Conservation (phyloP, 2,888 invertebrate genomes). For the Pachliopta kotzebuea region DNA sequence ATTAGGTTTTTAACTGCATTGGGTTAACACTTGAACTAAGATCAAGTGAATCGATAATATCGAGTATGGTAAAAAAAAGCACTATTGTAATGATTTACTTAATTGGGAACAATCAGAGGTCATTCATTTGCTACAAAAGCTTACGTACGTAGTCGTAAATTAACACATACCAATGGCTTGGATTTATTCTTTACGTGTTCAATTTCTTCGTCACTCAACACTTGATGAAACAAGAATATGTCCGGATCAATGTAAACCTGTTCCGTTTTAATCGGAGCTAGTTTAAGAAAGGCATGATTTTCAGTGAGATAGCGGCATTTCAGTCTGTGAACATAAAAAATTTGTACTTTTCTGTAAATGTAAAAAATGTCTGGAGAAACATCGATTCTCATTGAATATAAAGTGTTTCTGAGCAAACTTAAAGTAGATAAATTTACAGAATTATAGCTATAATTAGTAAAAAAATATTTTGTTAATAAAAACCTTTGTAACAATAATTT, state of each 20-base stretch:
- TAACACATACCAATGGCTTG: background rate
- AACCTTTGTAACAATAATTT: no score
- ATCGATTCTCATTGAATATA: background rate
- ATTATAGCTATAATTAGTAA: no score
- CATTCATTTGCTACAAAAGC: no score
- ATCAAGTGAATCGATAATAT: no score
- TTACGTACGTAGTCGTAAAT: background rate
- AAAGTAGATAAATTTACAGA: no score
- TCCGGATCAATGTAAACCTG: conserved; percentile 90
- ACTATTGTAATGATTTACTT: no score
- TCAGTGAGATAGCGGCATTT: conserved; percentile 84
- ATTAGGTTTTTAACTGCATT: no score
- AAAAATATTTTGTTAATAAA: no score
- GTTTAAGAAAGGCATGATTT: conserved; percentile 85
- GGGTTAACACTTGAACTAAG: no score
- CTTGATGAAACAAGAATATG: conserved; percentile 92
- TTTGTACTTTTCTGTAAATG: background rate
- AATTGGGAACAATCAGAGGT: no score
- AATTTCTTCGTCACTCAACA: conserved; percentile 94
- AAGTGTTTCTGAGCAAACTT: background rate
- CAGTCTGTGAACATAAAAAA: background rate
- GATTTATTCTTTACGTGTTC: conserved; percentile 83
- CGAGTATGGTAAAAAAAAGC: no score
- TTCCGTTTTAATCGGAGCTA: conserved; percentile 91
- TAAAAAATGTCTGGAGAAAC: no score